Conservation (phyloP, 2,888 invertebrate genomes). For the Uloborus plumipes region DNA sequence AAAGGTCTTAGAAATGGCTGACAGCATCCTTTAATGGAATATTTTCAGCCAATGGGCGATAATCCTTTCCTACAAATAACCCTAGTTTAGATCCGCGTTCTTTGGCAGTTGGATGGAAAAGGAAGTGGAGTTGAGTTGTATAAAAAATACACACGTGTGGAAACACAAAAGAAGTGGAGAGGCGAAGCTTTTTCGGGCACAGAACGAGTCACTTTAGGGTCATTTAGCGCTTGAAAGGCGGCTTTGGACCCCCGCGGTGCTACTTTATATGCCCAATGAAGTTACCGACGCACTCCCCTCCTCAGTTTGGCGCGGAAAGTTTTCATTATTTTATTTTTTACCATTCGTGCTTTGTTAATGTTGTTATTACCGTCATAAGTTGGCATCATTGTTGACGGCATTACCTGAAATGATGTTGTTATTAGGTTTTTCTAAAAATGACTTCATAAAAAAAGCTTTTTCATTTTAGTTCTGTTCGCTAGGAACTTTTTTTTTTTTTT, state of each 20-base stretch:
- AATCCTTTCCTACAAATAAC: constrained; percentile 37
- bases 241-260: constrained; percentile 25
- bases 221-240: constrained; percentile 1
- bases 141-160: constrained; percentile 9
- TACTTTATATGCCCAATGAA: constrained; percentile 41
- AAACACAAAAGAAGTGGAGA: constrained; percentile 14
- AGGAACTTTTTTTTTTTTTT: too few species aligned
- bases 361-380: too few species aligned
- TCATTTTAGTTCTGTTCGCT: too few species aligned
- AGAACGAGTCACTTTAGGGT: constrained; percentile 40
- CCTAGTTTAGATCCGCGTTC: constrained; percentile 30
- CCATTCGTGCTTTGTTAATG: too few species aligned
- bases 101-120: constrained; percentile 14
- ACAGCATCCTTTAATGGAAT: too few species aligned
- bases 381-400: too few species aligned
- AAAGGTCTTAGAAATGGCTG: too few species aligned
- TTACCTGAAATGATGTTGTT: too few species aligned
- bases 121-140: not conserved
- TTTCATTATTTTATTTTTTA: too few species aligned
- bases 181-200: constrained; percentile 29
- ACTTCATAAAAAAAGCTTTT: too few species aligned
- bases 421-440: too few species aligned
- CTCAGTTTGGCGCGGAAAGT: too few species aligned
- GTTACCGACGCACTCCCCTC: constrained; percentile 25
- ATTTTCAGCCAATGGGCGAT: not conserved